Base-by-base conservation (phyloP, 2,113 vertebrate genomes). In the Montifringilla adamsi region DNA sequence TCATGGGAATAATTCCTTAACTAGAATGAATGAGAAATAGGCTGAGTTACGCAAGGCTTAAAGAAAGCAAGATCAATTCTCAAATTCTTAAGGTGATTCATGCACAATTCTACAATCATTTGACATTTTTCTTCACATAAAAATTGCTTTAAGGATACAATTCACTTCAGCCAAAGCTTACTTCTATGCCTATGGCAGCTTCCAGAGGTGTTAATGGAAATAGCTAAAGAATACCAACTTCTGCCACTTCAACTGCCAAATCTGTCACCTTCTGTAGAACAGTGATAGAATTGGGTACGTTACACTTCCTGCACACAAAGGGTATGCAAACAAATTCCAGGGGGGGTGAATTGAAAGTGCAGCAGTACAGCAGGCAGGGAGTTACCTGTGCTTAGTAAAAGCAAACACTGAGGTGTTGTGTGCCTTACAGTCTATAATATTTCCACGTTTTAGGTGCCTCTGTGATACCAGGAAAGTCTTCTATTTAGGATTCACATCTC, bases 1-100 rank as follows among this genome's bases (percentile, higher is more conserved):
- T 96, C 95, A 96, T 78, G 68, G 92, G 94, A 96, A 92, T 95
- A 93, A 96, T 94, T 95, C 96, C 75, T 96, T 96, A 96, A 94
- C 94, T 95, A 92, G 95, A 97, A 96, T 95, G 92, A 97, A 97
- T 86, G 82, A 96, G 94, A 97, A 97, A 96, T 21, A 97, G 88
- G 92, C 95, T 37, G 68, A 88, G 92, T 96, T 96, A 95, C 85
- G 88, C 76, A 92, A 70, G 43, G 72, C 79, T 81, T 84, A 59
- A 67, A 93, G 75, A 93, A 94, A 90, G 44, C 85, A 93, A 73
- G 72, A 89, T 86, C 76, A 94, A 78, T 84, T 96, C 90, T 97
- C 88, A 96, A 96, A 94, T 86, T 86, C 60, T 92, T 90, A 81
- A 92, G 86, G 95, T 4, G 52, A 96, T 96, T 96, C 94, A 93